Evolutionary conservation across 2,113 vertebrate genomes (phyloP).

Genomic region (Gallinago jamesoni): DNA sequence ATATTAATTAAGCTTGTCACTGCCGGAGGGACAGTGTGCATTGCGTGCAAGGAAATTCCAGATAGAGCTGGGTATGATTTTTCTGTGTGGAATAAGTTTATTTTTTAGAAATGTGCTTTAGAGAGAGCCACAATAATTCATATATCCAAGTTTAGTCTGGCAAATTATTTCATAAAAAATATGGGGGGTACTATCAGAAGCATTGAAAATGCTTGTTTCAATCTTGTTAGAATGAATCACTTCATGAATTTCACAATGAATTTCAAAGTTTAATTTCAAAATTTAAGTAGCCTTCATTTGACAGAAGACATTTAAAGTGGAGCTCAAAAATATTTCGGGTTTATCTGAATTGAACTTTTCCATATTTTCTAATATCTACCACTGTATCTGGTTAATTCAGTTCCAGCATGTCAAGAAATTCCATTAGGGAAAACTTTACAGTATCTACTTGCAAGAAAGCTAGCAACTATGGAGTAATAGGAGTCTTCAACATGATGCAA

Average conservation of each 20-base stretch:
- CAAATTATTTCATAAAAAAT: neutral
- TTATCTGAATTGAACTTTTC: neutral
- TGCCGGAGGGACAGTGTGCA: neutral
- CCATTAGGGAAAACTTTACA: neutral
- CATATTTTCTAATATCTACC: neutral
- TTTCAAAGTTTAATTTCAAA: neutral
- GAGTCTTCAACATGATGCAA: neutral
- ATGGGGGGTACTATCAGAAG: neutral
- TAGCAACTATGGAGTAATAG: neutral
- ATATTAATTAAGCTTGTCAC: slow-evolving; percentile 47
- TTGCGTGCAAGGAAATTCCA: neutral
- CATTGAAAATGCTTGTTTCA: neutral
- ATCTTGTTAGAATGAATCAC: neutral
- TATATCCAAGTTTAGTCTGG: neutral
- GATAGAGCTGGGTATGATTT: neutral
- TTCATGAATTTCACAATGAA: neutral
- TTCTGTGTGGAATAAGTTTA: neutral
- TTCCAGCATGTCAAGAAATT: neutral
- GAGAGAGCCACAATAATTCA: neutral
- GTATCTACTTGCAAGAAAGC: neutral
- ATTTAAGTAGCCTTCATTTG: neutral
- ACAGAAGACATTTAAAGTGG: neutral
- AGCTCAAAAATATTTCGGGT: neutral
- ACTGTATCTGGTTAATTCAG: neutral
- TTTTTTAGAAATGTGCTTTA: neutral